Percentiles rank a stretch among this genome's conserved stretches.
Conservation (phyloP, 2,888 invertebrate genomes). For the Drosophila paramelanica region DNA sequence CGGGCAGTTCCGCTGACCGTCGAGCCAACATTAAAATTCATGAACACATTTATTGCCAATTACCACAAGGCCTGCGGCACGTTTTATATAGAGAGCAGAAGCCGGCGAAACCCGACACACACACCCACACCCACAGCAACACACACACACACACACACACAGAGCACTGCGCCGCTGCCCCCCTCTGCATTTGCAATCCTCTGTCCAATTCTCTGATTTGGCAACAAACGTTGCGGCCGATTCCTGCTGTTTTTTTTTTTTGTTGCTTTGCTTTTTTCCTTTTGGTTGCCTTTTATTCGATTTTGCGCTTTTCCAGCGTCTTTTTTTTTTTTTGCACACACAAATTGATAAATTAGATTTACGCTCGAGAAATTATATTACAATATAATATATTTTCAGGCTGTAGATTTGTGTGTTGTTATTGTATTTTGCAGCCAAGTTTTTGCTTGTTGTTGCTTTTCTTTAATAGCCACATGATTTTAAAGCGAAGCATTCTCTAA, state of each 20-base stretch:
- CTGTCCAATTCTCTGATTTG: slow-evolving; percentile 51
- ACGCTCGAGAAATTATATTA: slow-evolving; percentile 80
- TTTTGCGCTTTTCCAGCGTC: slow-evolving; percentile 49
- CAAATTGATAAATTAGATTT: slow-evolving; percentile 83
- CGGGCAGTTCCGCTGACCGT: slow-evolving; percentile 55
- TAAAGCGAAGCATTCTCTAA: slow-evolving; percentile 34
- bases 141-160: slow-evolving; percentile 9
- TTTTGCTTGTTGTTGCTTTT: slow-evolving; percentile 6
- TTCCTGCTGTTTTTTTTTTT: slow-evolving; percentile 17
- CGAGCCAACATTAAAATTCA: slow-evolving; percentile 78
- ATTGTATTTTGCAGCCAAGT: slow-evolving; percentile 40
- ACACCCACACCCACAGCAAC: slow-evolving; percentile 2
- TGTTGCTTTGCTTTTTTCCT: slow-evolving; percentile 30
- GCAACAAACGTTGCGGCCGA: slow-evolving; percentile 56
- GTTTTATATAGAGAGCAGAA: slow-evolving; percentile 59
- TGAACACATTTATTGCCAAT: slow-evolving; percentile 83
- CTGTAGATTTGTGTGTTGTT: slow-evolving; percentile 59
- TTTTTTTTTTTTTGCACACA: slow-evolving; percentile 37
- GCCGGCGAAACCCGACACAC: slow-evolving; percentile 14
- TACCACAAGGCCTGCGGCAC: slow-evolving; percentile 73
- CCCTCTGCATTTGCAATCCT: slow-evolving; percentile 16
- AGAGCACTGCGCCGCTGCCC: background rate
- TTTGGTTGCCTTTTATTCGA: slow-evolving; percentile 59
- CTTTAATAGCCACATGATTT: slow-evolving; percentile 51
- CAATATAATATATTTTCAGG: slow-evolving; percentile 70